Evolutionary conservation across 2,797 vertebrate genomes (phyloP), one percentile per base, ranked within the genome.

Genomic region (Lerista edwardsae): DNA sequence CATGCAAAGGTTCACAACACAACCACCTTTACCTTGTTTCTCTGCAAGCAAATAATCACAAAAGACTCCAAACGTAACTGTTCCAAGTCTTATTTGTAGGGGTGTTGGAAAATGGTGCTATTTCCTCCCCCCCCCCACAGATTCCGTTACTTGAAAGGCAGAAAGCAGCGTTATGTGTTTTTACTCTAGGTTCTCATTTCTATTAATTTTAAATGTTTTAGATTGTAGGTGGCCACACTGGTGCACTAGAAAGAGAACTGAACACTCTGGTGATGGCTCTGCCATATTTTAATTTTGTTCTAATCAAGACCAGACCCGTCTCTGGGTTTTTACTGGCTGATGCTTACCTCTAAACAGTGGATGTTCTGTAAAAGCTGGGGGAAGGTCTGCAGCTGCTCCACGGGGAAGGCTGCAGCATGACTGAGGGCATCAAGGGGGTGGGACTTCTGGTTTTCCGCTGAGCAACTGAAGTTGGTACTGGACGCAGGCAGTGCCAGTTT

Each of bases 351-450:
- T 85, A 99, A 96, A n/a, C 8, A 69, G 81, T 98, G 96, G 64
- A 99, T 96, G 82, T 98, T 98, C 87, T 98, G 85, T 90, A 99
- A 90, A 47, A 99, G 96, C 89, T 98, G 96, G 88, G 95, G 67
- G 78, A 99, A 98, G 12, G 96, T 97, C 77, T 92, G 91, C 80
- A 99, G 89, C 74, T 97, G 96, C 86, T 97, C 97, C 89, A 98
- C 84, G 39, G 97, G 97, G 73, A 98, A 91, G 61, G 93, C 78
- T 31, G 31, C 10, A 10, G 29, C 85, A 1, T 0, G n/a, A 69
- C 11, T 15, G 19, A 83, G 68, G 59, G 75, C 86, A 61, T 72
- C 51, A 84, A n/a, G 21, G 55, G 0, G 0, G 27, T 4, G 68
- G 2, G 87, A 76, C 1, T 47, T 57, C 15, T 41, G 59, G 7